Conservation (phyloP, 2,113 vertebrate genomes). For the Macroglossus sobrinus region DNA sequence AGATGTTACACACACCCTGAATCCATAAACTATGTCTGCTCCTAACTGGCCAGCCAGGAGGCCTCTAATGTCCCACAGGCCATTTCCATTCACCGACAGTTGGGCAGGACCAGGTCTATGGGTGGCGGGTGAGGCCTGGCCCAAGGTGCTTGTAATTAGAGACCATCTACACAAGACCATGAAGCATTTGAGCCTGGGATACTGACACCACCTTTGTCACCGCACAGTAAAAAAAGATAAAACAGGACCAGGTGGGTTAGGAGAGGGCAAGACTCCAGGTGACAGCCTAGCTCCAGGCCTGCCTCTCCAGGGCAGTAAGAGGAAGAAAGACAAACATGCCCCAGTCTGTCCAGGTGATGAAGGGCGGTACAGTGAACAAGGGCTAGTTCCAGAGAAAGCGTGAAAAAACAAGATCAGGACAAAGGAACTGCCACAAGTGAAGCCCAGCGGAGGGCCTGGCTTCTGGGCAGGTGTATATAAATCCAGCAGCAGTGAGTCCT, state of each 20-base stretch:
- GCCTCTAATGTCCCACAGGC: not conserved
- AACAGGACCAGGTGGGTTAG: not conserved
- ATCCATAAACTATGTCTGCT: not conserved
- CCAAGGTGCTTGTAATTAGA: not conserved
- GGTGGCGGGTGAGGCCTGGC: not conserved
- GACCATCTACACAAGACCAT: not conserved
- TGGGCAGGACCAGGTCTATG: not conserved
- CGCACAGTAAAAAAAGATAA: not conserved
- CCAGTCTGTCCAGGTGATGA: not conserved
- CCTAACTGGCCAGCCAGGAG: not conserved
- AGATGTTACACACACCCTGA: not conserved
- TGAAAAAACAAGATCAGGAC: not conserved
- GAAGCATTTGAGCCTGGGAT: not conserved
- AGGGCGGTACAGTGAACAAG: not conserved
- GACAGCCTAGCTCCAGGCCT: not conserved
- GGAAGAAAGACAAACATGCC: not conserved
- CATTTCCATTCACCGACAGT: not conserved
- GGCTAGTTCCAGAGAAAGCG: not conserved
- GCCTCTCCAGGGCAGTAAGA: not conserved
- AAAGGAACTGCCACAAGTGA: not conserved
- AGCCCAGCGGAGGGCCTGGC: not conserved
- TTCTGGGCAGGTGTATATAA: not conserved
- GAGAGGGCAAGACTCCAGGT: not conserved
- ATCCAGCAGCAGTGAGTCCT: not conserved
- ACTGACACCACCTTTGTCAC: not conserved